Conservation (phyloP, 2,113 vertebrate genomes). For the Stegastes partitus region DNA sequence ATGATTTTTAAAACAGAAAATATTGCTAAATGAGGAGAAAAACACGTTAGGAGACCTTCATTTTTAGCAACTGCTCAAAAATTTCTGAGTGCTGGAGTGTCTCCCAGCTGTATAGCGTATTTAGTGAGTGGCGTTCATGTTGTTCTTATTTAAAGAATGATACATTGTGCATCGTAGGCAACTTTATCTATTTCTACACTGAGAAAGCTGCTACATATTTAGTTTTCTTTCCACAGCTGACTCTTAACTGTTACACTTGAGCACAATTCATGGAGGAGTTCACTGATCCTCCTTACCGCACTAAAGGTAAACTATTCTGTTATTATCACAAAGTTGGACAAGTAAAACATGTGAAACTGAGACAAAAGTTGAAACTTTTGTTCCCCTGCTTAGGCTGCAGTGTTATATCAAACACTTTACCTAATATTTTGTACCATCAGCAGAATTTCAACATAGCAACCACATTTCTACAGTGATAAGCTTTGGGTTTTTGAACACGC, state of each 20-base stretch:
- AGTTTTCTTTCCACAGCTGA: neutral
- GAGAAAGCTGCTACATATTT: neutral
- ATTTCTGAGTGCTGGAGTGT: neutral
- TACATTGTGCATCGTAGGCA: neutral
- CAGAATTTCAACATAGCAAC: neutral
- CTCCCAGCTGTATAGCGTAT: neutral
- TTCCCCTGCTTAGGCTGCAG: too few relatives aligned
- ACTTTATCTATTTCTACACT: neutral
- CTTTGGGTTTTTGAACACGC: neutral
- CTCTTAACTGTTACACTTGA: neutral
- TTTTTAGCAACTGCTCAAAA: neutral
- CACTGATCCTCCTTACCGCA: constrained; percentile 5
- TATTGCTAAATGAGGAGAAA: too few relatives aligned
- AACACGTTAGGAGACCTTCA: too few relatives aligned
- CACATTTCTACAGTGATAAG: neutral
- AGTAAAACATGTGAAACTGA: constrained; percentile 9
- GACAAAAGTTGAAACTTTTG: neutral
- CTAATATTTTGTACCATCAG: neutral
- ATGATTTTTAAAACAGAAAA: too few relatives aligned
- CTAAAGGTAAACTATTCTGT: neutral
- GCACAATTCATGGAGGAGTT: neutral
- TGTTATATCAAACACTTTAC: neutral
- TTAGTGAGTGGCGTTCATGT: too few relatives aligned
- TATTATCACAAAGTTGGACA: neutral
- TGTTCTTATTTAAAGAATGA: too few relatives aligned